Evolutionary conservation across 2,888 invertebrate species (phyloP), one percentile per base, ranked within the genome.

Genomic region (Caenorhabditis macrosperma): DNA sequence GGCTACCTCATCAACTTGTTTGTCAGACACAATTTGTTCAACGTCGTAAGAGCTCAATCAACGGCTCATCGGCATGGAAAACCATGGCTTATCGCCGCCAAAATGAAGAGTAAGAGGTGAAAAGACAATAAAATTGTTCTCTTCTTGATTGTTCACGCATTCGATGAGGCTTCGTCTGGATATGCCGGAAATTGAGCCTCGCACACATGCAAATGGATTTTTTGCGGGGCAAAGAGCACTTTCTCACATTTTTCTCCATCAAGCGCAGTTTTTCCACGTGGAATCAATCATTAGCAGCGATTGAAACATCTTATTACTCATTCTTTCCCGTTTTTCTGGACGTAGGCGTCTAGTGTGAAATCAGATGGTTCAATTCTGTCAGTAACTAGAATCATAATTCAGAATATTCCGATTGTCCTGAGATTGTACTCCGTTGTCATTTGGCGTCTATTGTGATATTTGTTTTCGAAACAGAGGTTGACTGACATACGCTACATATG

Each of bases 41-140:
- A 71, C 48, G 61, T 78, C 15, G 61, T 71, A 0, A 44, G 78
- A 33, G 54, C 71, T 2, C 30, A 71, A 61, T 78, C 71, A 3
- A 78, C 78, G 4, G 69, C 50, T 26, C 17, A 28, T 10, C 35
- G 74, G n/a, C 74, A 74, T 24, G 64, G 50, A 4, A 28, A 59
- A 30, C 17, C 57, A 15, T 74, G 74, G 74, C 3, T 74, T 12
- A n/a, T 38, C 22, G 50, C 64, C 5, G 28, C 64, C 15, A 72
- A 72, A 35, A 57, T 72, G 26, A 63, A 33, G 30, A 61, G 10
- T 15, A 55, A 28, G 46, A 5, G 60, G n/a, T 44, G 55, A 54
- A 50, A n/a, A 5, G 15, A 24, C 41, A 41, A 41, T 41, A n/a
- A n/a, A n/a, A 26, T 50, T n/a, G 24, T 12, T 50, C 26, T 46